A percentile compares a stretch with the other conserved stretches of the same genome.
Conservation (phyloP, 2,797 vertebrate species). For the Euphonia xanthogaster region DNA sequence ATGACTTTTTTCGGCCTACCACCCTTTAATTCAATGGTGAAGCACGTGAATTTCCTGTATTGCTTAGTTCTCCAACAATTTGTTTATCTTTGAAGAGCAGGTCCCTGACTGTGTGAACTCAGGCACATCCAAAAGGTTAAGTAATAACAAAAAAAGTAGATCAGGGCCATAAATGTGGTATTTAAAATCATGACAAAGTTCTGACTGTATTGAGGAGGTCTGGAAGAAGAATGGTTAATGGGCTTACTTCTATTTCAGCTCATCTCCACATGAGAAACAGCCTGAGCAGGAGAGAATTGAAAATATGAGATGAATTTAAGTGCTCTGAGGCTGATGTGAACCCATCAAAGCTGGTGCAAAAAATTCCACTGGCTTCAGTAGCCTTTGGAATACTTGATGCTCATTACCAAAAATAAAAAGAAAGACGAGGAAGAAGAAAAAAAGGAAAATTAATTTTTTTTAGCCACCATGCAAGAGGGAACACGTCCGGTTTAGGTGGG, state of each 20-base stretch:
- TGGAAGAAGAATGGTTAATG: constrained; percentile 59
- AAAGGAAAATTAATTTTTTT: neutral
- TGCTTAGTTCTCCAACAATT: constrained; percentile 59
- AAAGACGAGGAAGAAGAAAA: neutral
- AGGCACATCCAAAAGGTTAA: constrained; percentile 54
- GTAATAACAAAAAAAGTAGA: constrained; percentile 55
- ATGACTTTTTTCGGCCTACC: constrained; percentile 60
- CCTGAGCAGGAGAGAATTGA: neutral
- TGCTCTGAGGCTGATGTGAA: constrained; percentile 9
- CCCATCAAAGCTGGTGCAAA: neutral
- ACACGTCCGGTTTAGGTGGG: neutral
- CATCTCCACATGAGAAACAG: constrained; percentile 22
- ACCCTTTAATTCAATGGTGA: constrained; percentile 48
- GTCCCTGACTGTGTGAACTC: constrained; percentile 54
- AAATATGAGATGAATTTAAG: constrained; percentile 20
- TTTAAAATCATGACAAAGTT: constrained; percentile 61
- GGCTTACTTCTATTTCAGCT: constrained; percentile 40
- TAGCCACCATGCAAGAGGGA: neutral
- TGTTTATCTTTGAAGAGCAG: constrained; percentile 65
- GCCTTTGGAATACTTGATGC: neutral
- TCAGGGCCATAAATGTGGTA: constrained; percentile 11
- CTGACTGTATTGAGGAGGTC: constrained; percentile 40
- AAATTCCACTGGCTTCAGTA: neutral
- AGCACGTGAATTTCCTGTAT: constrained; percentile 44
- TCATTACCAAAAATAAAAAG: neutral